These are phyloP conservation scores for Thripadectes ignobilis DNA, from an alignment of 2,797 vertebrate genomes.

Conservation along the genomic window DNA sequence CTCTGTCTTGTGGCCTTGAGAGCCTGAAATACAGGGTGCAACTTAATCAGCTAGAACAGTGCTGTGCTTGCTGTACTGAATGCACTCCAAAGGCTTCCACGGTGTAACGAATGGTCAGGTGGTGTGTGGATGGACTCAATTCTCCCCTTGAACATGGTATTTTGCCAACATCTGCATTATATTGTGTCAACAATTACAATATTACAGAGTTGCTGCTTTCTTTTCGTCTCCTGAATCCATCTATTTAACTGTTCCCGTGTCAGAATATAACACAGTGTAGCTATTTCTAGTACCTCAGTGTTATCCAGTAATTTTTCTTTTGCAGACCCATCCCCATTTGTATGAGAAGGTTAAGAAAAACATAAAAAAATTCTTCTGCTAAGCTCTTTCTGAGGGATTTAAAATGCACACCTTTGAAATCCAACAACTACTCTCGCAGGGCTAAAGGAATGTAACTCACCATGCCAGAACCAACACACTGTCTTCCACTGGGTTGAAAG, in stretches of 20 bases:
- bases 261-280: not conserved
- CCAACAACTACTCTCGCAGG: not conserved
- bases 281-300: not conserved
- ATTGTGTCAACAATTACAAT: not conserved
- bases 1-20: constrained; percentile 15
- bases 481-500: not conserved
- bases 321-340: not conserved
- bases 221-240: not conserved
- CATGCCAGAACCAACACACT: fast-evolving
- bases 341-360: not conserved
- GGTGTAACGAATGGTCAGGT: not conserved
- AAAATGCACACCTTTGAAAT: not conserved
- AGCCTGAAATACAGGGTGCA: constrained; percentile 47
- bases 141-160: not conserved
- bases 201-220: constrained; percentile 9
- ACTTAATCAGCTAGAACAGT: constrained; percentile 66
- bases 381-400: not conserved
- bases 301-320: not conserved
- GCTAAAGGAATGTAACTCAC: not conserved
- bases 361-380: not conserved
- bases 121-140: constrained; percentile 35
- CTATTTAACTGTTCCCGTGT: not conserved
- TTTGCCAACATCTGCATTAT: constrained; percentile 60
- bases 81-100: constrained; percentile 19
- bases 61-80: constrained; percentile 41